Base-by-base conservation (phyloP, 2,797 vertebrate species). In the Clarias fuscus region DNA sequence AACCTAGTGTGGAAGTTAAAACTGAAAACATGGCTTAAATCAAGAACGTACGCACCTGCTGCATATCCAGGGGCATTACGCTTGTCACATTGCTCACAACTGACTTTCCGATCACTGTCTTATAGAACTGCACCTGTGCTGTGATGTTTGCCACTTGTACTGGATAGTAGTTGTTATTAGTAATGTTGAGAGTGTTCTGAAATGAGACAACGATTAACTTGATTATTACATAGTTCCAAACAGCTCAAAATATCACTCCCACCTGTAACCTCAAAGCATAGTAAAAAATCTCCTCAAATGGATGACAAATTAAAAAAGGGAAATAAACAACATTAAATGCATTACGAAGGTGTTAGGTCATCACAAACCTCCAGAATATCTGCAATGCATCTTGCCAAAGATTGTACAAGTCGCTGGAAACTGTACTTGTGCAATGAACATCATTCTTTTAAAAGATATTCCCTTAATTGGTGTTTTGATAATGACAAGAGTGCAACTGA, bases 161-260 rank as follows among this genome's bases (percentile, higher is more conserved):
- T 0, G 97, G 96, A 86, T 98, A 99, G 90, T 96, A 98, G 91
- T 98, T 99, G 90, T 99, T 99, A 87, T 99, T 99, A 0, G 97
- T 99, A 93, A 99, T 99, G 92, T 98, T 99, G 90, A 99, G 88
- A 0, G 97, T 97, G 88, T 96, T 99, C 98, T 99, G 91, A 22
- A 92, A 91, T 92, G 86, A 72, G 64, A n/a, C 14, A n/a, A 13
- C 18, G 48, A 75, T 53, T 83, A 5, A 76, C 13, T 43, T 48
- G 3, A 64, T 64, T 43, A 48, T 48, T 48, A 48, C 48, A 48
- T 48, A 17, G 18, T 64, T 80, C 14, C 59, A 65, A n/a, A 81
- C 10, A 48, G 24, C 61, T 27, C 40, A 17, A 81, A 43, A 65
- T 65, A 15, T 27, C 61, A 48, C 3, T 17, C 17, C 5, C 1